Conservation (phyloP, 2,888 invertebrate genomes). For the Thalpophila matura region DNA sequence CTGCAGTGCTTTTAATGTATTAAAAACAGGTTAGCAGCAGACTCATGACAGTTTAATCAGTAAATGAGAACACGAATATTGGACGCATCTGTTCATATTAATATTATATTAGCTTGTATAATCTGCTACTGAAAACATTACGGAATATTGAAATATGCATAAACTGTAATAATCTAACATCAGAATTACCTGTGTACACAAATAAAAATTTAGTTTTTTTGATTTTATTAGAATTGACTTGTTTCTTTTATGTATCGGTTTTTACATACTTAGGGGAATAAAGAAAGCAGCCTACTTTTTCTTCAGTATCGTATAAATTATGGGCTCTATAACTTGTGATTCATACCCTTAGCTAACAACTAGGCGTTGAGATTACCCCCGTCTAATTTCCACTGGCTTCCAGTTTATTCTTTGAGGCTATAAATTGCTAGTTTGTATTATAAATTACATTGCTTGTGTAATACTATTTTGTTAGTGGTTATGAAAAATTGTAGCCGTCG, state of each 20-base stretch:
- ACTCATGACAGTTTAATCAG: constrained; percentile 42
- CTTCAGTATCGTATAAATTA: not conserved
- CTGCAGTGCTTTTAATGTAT: not conserved
- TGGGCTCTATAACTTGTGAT: constrained; percentile 35
- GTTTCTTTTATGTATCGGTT: no score
- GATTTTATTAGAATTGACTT: no score
- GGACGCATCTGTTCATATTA: constrained; percentile 26
- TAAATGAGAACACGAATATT: constrained; percentile 30
- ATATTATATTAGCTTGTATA: constrained; percentile 19
- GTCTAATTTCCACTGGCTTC: constrained; percentile 71
- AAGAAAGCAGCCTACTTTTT: not conserved
- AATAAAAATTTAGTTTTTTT: no score
- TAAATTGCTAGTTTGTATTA: constrained; percentile 71
- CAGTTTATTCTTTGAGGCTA: constrained; percentile 72
- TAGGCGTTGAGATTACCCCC: constrained; percentile 71
- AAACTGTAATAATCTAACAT: no score
- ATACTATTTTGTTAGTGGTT: constrained; percentile 56
- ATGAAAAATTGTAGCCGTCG: constrained; percentile 54
- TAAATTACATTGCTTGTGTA: constrained; percentile 57
- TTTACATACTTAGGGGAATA: no score
- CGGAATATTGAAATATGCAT: no score
- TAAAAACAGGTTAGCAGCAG: constrained; percentile 9
- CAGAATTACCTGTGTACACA: no score
- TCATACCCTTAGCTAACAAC: constrained; percentile 45
- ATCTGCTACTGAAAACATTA: not conserved